Conservation (phyloP, 2,113 vertebrate genomes). For the Pteronura brasiliensis region DNA sequence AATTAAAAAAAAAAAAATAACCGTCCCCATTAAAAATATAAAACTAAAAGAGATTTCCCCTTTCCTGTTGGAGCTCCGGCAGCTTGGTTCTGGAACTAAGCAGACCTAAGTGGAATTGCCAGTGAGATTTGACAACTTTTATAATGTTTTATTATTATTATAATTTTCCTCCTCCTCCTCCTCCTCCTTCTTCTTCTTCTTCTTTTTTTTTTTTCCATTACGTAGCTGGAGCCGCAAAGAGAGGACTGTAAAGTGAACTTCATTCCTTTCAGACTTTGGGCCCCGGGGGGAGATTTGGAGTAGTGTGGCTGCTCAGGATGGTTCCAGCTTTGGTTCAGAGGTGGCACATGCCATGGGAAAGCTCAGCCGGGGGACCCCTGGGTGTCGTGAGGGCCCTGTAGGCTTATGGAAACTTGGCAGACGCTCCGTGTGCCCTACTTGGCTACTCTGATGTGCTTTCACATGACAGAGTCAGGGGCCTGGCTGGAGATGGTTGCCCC, state of each 20-base stretch:
- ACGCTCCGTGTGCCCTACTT: background rate
- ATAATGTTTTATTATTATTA: constrained; percentile 17
- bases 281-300: background rate
- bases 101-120: background rate
- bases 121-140: background rate
- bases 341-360: background rate
- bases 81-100: background rate
- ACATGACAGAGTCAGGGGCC: background rate
- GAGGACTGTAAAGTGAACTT: constrained; percentile 39
- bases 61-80: background rate
- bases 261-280: constrained; percentile 8
- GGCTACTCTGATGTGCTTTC: background rate
- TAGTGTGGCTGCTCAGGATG: background rate
- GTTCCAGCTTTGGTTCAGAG: background rate
- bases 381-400: background rate
- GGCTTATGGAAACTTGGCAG: constrained; percentile 41
- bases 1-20: constrained; percentile 67
- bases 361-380: background rate
- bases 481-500: background rate
- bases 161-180: background rate
- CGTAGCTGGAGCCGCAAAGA: background rate
- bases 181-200: background rate
- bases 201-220: constrained; percentile 51
- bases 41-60: constrained; percentile 21
- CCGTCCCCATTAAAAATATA: constrained; percentile 35